Evolutionary conservation across 2,888 invertebrate genomes (phyloP), one percentile per base, ranked within the genome.

Genomic region (Pandemis corylana): DNA sequence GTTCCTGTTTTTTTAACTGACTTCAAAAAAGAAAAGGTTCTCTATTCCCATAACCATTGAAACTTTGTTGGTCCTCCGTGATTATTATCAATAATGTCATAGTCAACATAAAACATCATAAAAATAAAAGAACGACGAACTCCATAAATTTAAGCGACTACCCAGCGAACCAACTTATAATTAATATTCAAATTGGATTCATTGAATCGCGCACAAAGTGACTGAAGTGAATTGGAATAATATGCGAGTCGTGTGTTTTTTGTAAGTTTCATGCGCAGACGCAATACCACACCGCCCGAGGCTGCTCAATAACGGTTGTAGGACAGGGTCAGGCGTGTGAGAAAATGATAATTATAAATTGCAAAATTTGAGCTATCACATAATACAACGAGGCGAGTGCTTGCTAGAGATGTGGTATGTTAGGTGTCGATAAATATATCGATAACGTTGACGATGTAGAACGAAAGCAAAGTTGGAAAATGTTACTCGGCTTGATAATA

Each of bases 321-420:
- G 59, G 62, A 72, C 74, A 69, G 65, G 74, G 74, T 74, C 74
- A 69, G 28, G 64, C 28, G 69, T 74, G 74, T 74, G 74, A 74
- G 74, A 74, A 74, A 74, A 74, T 49, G 36, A 61, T 74, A 69
- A 73, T 68, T 69, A 69, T 49, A 53, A 56, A 46, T 73, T 73
- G 68, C 73, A 36, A 69, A 73, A 73, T 67, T 61, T 67, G 72
- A 72, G 64, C 59, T 69, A 72, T 72, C 63, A 62, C 56, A 68
- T 68, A 63, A 63, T 68, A 68, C 62, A 68, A 68, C 36, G 20
- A 71, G 20, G 15, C 20, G 9, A 64, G 20, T 20, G 12, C 59
- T 59, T 59, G 28, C 59, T 59, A 59, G 59, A 28, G 59, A 59
- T 28, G 59, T 59, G 28, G 5, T 12, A 12, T 7, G 28, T 59